Conservation (phyloP, 2,888 invertebrate species). For the Ophion obscuratus region DNA sequence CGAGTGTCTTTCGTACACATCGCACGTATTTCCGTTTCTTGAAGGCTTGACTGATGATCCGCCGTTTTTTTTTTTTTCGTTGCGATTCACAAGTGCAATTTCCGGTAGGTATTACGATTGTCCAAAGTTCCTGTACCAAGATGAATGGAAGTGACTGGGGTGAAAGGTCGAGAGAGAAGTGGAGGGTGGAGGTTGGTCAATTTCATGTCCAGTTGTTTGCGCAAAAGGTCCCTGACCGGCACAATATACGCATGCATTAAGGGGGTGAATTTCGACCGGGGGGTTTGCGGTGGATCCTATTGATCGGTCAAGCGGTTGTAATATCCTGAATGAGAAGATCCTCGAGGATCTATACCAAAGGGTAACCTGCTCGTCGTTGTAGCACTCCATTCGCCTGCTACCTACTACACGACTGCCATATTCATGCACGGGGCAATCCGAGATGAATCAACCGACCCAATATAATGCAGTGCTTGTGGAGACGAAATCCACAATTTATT, state of each 20-base stretch:
- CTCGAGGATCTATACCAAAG: conserved; percentile 45
- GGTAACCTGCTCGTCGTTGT: conserved; percentile 52
- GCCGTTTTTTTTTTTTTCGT: no score
- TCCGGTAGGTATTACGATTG: neutral
- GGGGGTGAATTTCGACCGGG: neutral
- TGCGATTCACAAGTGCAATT: neutral
- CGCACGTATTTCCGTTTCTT: no score
- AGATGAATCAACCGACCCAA: neutral
- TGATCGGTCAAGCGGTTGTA: conserved; percentile 64
- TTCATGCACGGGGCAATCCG: conserved; percentile 12
- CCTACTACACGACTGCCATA: conserved; percentile 10
- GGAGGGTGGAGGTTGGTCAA: conserved; percentile 22
- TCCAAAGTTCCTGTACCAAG: conserved; percentile 28
- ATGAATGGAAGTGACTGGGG: neutral
- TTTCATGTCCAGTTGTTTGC: conserved; percentile 43
- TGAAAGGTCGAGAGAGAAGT: neutral
- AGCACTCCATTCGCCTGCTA: conserved; percentile 41
- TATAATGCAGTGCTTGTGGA: neutral
- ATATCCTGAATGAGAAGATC: conserved; percentile 66
- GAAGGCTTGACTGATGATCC: no score
- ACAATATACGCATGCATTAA: conserved; percentile 12
- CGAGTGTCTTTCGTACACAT: neutral
- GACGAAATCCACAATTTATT: neutral
- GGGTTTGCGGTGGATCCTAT: conserved; percentile 48
- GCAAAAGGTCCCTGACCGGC: conserved; percentile 32